Evolutionary conservation across 2,113 vertebrate genomes (phyloP).

Genomic region (Mystacornis crossleyi): DNA sequence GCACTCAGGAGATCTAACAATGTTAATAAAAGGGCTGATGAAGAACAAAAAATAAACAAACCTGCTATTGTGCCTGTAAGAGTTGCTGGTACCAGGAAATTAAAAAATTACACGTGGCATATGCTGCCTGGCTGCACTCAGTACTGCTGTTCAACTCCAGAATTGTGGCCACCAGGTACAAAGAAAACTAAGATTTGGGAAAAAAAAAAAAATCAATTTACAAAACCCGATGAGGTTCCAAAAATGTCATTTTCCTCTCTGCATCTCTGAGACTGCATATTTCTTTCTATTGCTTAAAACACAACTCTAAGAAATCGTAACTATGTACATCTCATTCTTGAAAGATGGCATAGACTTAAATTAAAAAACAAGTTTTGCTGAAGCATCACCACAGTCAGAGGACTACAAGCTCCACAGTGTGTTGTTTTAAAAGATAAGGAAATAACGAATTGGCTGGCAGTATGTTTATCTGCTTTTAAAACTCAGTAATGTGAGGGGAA

Average conservation of each 20-base stretch:
- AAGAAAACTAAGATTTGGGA: background rate
- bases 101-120: conserved; percentile 28
- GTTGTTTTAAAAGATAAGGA: conserved; percentile 25
- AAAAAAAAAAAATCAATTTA: background rate
- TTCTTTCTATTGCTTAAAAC: background rate
- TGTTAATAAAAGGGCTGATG: conserved; percentile 62
- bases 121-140: background rate
- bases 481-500: background rate
- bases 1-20: conserved; percentile 45
- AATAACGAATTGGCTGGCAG: background rate
- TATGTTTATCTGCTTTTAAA: background rate
- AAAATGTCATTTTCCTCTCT: background rate
- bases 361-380: background rate
- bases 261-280: background rate
- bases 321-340: background rate
- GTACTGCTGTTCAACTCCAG: background rate
- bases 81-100: conserved; percentile 67
- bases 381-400: background rate
- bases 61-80: conserved; percentile 41
- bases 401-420: background rate
- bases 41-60: conserved; percentile 64
- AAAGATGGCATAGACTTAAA: background rate
- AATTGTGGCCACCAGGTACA: background rate
- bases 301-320: background rate
- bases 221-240: background rate